Percentiles rank a stretch among this genome's conserved stretches.
These are phyloP conservation scores for Bos indicus DNA, from an alignment of 2,113 vertebrate genomes.

Conservation along the genomic window DNA sequence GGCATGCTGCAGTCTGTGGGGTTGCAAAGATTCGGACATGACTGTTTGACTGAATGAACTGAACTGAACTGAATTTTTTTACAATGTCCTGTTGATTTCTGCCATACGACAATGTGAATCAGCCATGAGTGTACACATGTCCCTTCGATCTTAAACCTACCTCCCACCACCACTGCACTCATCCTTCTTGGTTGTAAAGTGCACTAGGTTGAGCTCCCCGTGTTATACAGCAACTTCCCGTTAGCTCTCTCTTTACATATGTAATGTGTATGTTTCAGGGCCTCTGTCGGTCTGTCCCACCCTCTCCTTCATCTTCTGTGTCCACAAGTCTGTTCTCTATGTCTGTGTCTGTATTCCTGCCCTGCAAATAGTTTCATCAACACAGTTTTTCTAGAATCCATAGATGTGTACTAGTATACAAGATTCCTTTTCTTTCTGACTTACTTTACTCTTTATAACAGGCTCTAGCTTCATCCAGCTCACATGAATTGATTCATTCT, in stretches of 20 bases:
- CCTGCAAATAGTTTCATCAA: background rate
- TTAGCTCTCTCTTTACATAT: background rate
- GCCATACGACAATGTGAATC: background rate
- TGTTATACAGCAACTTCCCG: background rate
- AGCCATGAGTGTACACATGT: background rate
- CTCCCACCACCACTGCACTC: background rate
- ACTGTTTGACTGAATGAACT: accelerated
- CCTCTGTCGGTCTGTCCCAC: background rate
- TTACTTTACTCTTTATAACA: background rate
- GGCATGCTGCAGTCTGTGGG: too few species aligned
- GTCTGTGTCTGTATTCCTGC: background rate
- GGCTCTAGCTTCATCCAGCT: background rate
- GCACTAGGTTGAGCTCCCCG: background rate
- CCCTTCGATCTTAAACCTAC: background rate
- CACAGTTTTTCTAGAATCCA: background rate
- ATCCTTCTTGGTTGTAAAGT: background rate
- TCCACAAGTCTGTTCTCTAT: background rate
- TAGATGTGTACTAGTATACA: background rate
- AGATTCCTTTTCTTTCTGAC: background rate
- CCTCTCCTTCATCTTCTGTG: background rate
- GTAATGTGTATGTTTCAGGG: background rate
- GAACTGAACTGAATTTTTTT: background rate
- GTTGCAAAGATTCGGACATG: accelerated
- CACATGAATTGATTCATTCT: background rate
- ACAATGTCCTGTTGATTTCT: background rate